A percentile compares a stretch with the other conserved stretches of the same genome.
phyloP scores from a whole-genome alignment of 1,140 invertebrate genomes.

The Drosophila pachea region DNA sequence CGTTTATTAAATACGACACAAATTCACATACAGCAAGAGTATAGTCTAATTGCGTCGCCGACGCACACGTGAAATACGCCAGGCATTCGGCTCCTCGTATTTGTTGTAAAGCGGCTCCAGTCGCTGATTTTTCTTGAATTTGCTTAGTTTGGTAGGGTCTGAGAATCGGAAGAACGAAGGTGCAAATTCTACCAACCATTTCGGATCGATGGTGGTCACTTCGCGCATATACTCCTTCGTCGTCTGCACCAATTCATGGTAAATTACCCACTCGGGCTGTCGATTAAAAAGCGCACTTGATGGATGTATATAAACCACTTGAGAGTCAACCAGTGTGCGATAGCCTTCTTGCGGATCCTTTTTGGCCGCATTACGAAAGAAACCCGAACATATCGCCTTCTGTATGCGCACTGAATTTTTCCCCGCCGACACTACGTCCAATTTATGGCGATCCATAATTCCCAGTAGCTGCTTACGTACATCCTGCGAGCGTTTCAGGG shows the following conservation, averaged over 20 bases:
- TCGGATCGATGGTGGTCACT: slow-evolving; percentile 99
- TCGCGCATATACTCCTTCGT: slow-evolving; percentile 99
- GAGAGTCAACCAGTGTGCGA: slow-evolving; percentile 96
- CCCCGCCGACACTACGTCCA: slow-evolving; percentile 97
- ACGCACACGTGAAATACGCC: slow-evolving; percentile 97
- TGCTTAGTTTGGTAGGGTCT: slow-evolving; percentile 99
- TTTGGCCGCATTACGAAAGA: slow-evolving; percentile 99
- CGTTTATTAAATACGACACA: slow-evolving; percentile 53
- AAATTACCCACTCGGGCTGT: slow-evolving; percentile 99
- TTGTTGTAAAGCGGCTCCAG: slow-evolving; percentile 99
- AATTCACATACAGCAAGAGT: not conserved
- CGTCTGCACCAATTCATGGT: slow-evolving; percentile 98
- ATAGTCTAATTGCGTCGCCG: slow-evolving; percentile 89
- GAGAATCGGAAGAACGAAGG: slow-evolving; percentile 99
- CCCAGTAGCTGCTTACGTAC: slow-evolving; percentile 98
- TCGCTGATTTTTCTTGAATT: slow-evolving; percentile 99
- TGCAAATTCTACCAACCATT: slow-evolving; percentile 99
- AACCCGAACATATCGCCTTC: slow-evolving; percentile 99
- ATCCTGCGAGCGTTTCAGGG: slow-evolving; percentile 98
- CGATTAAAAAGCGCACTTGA: slow-evolving; percentile 98
- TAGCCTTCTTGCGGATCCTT: slow-evolving; percentile 99
- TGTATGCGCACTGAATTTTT: slow-evolving; percentile 97
- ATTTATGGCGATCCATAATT: slow-evolving; percentile 98
- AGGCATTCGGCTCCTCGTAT: slow-evolving; percentile 99
- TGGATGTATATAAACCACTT: slow-evolving; percentile 99